Conservation (phyloP, 2,888 invertebrate genomes). For the Philaethria dido region DNA sequence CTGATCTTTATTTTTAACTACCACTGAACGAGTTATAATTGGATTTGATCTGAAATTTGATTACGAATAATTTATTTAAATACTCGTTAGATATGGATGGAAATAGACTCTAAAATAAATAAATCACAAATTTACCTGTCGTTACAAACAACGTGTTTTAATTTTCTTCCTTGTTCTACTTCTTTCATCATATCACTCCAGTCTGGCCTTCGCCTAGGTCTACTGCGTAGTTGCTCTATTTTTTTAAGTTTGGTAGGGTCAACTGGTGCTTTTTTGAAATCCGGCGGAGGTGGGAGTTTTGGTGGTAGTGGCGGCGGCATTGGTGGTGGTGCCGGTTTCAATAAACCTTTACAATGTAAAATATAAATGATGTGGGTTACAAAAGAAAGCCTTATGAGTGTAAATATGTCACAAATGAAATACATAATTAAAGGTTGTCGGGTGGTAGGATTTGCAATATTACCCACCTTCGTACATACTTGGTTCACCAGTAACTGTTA, state of each 20-base stretch:
- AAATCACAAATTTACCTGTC: constrained; percentile 83
- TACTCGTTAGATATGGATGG: no score
- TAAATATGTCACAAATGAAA: no score
- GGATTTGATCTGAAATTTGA: constrained; percentile 82
- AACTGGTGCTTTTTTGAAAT: constrained; percentile 85
- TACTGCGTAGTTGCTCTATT: constrained; percentile 88
- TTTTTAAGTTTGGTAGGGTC: constrained; percentile 85
- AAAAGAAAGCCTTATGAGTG: neutral
- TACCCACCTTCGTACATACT: constrained; percentile 49
- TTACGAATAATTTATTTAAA: neutral
- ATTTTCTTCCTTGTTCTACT: constrained; percentile 90
- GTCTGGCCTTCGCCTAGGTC: constrained; percentile 92
- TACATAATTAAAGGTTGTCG: neutral
- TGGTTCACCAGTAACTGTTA: constrained; percentile 28
- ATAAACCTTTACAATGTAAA: constrained; percentile 60
- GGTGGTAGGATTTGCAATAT: neutral
- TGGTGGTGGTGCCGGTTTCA: constrained; percentile 82
- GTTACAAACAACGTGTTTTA: constrained; percentile 93
- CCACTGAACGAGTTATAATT: constrained; percentile 81
- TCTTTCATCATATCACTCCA: constrained; percentile 96
- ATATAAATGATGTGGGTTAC: neutral
- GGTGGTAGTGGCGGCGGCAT: constrained; percentile 90
- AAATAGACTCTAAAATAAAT: neutral
- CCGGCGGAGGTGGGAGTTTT: constrained; percentile 83
- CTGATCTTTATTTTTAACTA: constrained; percentile 89